Percentiles rank a stretch among this genome's conserved stretches.
Evolutionary conservation across 1,140 invertebrate genomes (phyloP).

Genomic region (Panulirus ornatus): DNA sequence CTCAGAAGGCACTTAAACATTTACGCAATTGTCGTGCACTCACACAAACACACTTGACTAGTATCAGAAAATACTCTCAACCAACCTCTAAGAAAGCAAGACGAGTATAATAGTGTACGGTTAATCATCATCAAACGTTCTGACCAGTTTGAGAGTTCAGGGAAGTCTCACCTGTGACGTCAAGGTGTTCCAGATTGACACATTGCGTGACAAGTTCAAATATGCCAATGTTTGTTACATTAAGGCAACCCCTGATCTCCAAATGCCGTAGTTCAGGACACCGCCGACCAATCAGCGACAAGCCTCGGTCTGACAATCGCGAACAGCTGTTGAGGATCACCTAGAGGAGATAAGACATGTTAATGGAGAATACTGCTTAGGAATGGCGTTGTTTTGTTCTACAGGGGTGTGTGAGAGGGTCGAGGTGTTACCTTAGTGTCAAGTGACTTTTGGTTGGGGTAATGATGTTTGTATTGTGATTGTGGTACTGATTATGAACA

Average conservation of each 20-base stretch:
- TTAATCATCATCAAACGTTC: background rate
- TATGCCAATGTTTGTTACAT: constrained; percentile 84
- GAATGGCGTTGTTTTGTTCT: background rate
- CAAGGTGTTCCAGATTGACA: constrained; percentile 85
- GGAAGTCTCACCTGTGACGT: constrained; percentile 84
- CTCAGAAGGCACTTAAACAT: too few relatives aligned
- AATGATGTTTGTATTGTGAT: too few relatives aligned
- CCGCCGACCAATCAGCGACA: constrained; percentile 83
- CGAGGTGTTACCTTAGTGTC: too few relatives aligned
- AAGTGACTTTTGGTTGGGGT: too few relatives aligned
- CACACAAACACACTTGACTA: too few relatives aligned
- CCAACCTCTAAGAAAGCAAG: too few relatives aligned
- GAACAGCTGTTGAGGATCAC: constrained; percentile 86
- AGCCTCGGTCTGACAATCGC: constrained; percentile 86
- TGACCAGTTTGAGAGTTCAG: background rate
- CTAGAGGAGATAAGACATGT: constrained; percentile 80
- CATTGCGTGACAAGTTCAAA: constrained; percentile 84
- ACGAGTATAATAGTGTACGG: too few relatives aligned
- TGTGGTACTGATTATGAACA: too few relatives aligned
- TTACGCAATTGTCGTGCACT: too few relatives aligned
- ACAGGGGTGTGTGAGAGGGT: too few relatives aligned
- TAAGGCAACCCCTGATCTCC: constrained; percentile 84
- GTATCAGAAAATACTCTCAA: too few relatives aligned
- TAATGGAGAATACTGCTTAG: background rate
- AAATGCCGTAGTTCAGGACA: constrained; percentile 87